Percentiles rank a stretch among this genome's conserved stretches.
Evolutionary conservation across 2,113 vertebrate genomes (phyloP).

Genomic region (Thomomys bottae): DNA sequence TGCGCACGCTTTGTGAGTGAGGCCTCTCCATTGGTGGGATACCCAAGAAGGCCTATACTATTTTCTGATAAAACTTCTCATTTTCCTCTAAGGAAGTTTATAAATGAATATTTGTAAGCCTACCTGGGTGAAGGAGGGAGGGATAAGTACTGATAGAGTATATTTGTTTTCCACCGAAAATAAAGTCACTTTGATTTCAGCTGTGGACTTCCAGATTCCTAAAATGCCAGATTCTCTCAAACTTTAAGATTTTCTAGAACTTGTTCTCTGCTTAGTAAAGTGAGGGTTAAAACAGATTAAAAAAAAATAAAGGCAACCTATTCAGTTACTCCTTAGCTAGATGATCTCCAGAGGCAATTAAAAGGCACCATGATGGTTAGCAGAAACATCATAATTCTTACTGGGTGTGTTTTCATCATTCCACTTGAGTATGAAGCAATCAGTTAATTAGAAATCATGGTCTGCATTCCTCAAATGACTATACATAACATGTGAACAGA

Average conservation of each 20-base stretch:
- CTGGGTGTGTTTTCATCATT: neutral
- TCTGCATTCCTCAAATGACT: neutral
- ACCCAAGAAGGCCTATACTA: neutral
- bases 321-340: neutral
- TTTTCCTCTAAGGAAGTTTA: conserved; percentile 16
- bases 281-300: no score
- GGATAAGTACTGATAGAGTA: neutral
- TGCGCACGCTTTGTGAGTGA: neutral
- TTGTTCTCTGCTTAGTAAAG: neutral
- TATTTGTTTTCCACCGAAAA: neutral
- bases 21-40: neutral
- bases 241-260: conserved; percentile 30
- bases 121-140: neutral
- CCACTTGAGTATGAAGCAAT: neutral
- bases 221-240: no score
- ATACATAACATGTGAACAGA: neutral
- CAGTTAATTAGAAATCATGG: neutral
- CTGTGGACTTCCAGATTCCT: neutral
- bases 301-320: neutral
- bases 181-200: conserved; percentile 47
- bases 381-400: neutral
- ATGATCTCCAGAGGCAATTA: neutral
- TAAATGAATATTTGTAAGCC: neutral
- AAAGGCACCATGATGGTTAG: neutral
- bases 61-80: neutral